These are phyloP conservation scores for Planiliza haematocheilus DNA, from an alignment of 2,113 vertebrate genomes.

Conservation along the genomic window DNA sequence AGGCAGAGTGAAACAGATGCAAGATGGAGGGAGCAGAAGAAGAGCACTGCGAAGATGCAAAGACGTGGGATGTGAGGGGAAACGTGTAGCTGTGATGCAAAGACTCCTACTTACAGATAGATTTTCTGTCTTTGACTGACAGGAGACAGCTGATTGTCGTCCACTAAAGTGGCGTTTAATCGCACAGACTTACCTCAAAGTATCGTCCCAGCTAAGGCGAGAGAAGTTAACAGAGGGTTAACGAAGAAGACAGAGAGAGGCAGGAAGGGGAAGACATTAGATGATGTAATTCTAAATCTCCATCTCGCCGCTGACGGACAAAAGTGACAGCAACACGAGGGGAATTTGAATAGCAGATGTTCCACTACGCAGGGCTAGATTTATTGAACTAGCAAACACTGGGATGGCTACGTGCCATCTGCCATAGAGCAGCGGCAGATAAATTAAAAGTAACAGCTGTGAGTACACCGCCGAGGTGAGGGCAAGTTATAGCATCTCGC, in stretches of 20 bases:
- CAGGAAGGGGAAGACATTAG: neutral
- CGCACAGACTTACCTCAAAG: neutral
- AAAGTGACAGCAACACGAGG: conserved; percentile 65
- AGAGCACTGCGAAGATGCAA: neutral
- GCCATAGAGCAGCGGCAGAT: conserved; percentile 57
- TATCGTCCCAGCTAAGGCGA: neutral
- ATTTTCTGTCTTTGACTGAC: neutral
- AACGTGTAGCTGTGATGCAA: too few relatives aligned
- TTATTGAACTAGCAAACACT: conserved; percentile 69
- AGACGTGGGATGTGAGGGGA: neutral
- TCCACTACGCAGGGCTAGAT: conserved; percentile 43
- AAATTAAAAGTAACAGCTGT: conserved; percentile 68
- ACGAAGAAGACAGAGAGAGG: conserved; percentile 14
- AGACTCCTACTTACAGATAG: neutral
- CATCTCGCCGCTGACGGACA: too few relatives aligned
- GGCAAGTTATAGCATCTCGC: conserved; percentile 53
- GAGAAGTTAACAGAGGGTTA: too few relatives aligned
- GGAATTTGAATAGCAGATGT: conserved; percentile 77
- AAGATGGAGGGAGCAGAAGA: conserved; percentile 3
- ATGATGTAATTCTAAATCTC: conserved; percentile 55
- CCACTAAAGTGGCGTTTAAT: conserved; percentile 4
- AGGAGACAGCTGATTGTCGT: neutral
- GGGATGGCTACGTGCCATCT: conserved; percentile 66
- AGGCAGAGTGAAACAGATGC: neutral
- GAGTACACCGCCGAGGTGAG: conserved; percentile 43